Percentiles rank a stretch among this genome's conserved stretches.
Conservation (phyloP, 2,113 vertebrate species). For the Gallinago media region DNA sequence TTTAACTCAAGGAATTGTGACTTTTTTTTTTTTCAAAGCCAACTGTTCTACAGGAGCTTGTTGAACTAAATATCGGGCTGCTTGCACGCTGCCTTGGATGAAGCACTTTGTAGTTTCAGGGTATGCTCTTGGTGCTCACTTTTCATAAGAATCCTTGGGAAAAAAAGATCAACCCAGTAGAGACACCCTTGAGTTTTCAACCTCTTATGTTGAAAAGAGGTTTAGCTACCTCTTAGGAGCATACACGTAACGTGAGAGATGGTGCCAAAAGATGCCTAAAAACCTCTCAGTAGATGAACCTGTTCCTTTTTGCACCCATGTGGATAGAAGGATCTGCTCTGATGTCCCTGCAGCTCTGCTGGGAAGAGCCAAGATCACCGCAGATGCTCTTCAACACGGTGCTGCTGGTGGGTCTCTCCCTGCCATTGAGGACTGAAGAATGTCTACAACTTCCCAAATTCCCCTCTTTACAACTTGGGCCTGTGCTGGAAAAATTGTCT, state of each 20-base stretch:
- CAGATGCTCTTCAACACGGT: neutral
- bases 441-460: neutral
- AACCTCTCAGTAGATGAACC: neutral
- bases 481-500: neutral
- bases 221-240: neutral
- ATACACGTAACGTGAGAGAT: neutral
- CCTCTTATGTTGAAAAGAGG: neutral
- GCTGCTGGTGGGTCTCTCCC: neutral
- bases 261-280: neutral
- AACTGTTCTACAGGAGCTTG: neutral
- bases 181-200: neutral
- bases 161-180: neutral
- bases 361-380: neutral
- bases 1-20: neutral
- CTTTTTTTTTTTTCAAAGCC: neutral
- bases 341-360: neutral
- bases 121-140: fast-evolving
- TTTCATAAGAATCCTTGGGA: neutral
- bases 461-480: neutral
- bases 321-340: neutral
- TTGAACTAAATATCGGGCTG: neutral
- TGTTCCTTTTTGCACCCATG: neutral
- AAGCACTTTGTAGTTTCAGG: neutral
- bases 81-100: neutral
- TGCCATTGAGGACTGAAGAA: neutral